Evolutionary conservation across 1,140 invertebrate genomes (phyloP).

Genomic region (Charaxes varanes): DNA sequence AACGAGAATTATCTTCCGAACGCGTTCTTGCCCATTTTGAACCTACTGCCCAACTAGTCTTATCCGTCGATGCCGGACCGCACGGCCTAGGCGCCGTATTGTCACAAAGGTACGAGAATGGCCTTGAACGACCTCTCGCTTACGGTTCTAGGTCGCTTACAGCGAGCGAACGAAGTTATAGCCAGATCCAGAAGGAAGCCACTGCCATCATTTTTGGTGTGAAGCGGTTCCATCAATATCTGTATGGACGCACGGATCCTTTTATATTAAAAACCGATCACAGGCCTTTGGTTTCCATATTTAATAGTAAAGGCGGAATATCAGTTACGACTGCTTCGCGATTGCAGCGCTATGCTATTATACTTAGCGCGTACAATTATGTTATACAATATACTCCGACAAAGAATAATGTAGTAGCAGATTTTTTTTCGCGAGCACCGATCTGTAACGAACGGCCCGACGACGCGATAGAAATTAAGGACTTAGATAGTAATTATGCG

Average conservation of each 20-base stretch:
- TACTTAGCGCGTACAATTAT: slow-evolving; percentile 29
- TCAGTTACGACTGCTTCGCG: slow-evolving; percentile 18
- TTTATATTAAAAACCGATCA: slow-evolving; percentile 1
- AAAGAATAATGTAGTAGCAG: slow-evolving; percentile 16
- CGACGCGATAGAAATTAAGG: too few relatives aligned
- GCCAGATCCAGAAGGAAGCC: slow-evolving; percentile 1
- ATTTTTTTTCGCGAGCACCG: slow-evolving; percentile 12
- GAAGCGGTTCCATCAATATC: slow-evolving; percentile 1
- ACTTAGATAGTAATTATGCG: too few relatives aligned
- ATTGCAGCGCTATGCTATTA: slow-evolving; percentile 23
- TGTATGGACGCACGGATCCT: neutral
- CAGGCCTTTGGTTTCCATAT: neutral
- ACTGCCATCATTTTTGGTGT: slow-evolving; percentile 1
- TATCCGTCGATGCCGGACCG: slow-evolving; percentile 38
- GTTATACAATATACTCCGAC: slow-evolving; percentile 13
- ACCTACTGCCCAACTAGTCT: slow-evolving; percentile 11
- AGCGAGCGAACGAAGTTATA: neutral
- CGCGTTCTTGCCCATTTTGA: slow-evolving; percentile 52
- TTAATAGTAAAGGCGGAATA: too few relatives aligned
- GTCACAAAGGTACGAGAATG: neutral
- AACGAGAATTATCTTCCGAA: slow-evolving; percentile 28
- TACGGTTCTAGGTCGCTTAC: neutral
- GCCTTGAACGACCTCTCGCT: neutral
- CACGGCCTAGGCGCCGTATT: neutral
- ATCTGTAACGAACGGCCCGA: too few relatives aligned